Conservation (phyloP, 1,140 invertebrate species). For the Tetragnatha versicolor region DNA sequence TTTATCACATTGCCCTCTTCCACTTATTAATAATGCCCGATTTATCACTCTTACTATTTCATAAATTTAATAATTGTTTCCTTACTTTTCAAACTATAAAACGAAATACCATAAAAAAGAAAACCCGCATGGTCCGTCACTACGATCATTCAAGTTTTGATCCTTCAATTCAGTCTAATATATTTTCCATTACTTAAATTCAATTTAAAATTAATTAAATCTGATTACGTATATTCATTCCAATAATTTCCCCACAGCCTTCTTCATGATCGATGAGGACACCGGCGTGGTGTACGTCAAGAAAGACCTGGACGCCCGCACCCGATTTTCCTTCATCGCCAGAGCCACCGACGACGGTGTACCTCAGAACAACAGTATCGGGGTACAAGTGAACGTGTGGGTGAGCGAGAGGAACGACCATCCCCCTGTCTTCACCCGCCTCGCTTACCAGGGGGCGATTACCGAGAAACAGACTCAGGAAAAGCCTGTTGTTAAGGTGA, state of each 20-base stretch:
- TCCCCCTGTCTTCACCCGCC: conserved; percentile 63
- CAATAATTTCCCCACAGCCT: conserved; percentile 48
- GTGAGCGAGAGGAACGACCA: conserved; percentile 65
- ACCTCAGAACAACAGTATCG: conserved; percentile 59
- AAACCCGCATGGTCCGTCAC: too few species aligned
- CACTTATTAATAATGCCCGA: too few species aligned
- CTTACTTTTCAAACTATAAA: too few species aligned
- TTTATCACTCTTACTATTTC: too few species aligned
- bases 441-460: conserved; percentile 58
- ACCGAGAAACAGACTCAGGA: conserved; percentile 58
- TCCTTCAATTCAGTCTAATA: too few species aligned
- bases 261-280: conserved; percentile 59
- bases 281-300: conserved; percentile 59
- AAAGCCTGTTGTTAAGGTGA: conserved; percentile 57
- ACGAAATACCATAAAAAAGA: too few species aligned
- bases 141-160: too few species aligned
- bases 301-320: conserved; percentile 61
- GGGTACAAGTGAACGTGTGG: conserved; percentile 61
- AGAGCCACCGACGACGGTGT: conserved; percentile 65
- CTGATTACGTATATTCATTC: not conserved
- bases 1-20: too few species aligned
- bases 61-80: too few species aligned
- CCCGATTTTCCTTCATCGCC: conserved; percentile 62
- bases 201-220: not conserved
- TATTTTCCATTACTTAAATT: not conserved